Conservation (phyloP, 2,113 vertebrate genomes). For the Xiphophorus couchianus region DNA sequence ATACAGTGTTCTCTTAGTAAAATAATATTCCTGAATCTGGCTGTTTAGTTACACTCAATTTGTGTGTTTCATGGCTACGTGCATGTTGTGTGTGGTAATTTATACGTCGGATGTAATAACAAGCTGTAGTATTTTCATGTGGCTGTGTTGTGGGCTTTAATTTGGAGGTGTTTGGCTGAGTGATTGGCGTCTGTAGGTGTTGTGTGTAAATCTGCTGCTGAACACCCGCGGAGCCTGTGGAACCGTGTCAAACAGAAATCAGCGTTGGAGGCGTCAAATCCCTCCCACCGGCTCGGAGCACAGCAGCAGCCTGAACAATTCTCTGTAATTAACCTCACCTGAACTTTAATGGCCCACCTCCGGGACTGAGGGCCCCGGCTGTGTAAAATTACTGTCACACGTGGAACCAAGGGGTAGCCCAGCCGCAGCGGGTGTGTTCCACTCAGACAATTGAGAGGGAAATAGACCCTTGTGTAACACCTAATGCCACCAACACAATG, state of each 20-base stretch:
- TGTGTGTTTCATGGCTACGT: conserved; percentile 51
- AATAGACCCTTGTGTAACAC: conserved; percentile 76
- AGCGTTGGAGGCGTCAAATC: conserved; percentile 58
- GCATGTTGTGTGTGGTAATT: conserved; percentile 59
- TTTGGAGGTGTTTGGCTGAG: conserved; percentile 63
- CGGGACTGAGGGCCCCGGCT: conserved; percentile 68
- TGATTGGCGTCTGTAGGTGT: conserved; percentile 74
- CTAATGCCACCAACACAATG: conserved; percentile 71
- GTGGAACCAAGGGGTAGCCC: conserved; percentile 52
- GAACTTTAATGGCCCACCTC: conserved; percentile 80
- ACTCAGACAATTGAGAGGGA: conserved; percentile 69
- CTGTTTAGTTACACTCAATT: conserved; percentile 51
- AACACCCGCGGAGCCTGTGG: conserved; percentile 63
- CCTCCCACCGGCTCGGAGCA: conserved; percentile 62
- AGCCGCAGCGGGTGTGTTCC: conserved; percentile 66
- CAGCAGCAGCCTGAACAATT: conserved; percentile 77
- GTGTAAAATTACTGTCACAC: conserved; percentile 77
- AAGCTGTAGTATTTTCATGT: conserved; percentile 69
- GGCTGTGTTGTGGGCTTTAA: conserved; percentile 69
- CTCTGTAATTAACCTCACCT: conserved; percentile 83
- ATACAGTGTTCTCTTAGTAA: conserved; percentile 33
- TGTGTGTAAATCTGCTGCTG: conserved; percentile 74
- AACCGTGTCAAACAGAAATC: conserved; percentile 59
- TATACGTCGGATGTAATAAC: conserved; percentile 64
- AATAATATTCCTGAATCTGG: conserved; percentile 57